Conservation (phyloP, 2,888 invertebrate genomes). For the Aspidapion aeneum region DNA sequence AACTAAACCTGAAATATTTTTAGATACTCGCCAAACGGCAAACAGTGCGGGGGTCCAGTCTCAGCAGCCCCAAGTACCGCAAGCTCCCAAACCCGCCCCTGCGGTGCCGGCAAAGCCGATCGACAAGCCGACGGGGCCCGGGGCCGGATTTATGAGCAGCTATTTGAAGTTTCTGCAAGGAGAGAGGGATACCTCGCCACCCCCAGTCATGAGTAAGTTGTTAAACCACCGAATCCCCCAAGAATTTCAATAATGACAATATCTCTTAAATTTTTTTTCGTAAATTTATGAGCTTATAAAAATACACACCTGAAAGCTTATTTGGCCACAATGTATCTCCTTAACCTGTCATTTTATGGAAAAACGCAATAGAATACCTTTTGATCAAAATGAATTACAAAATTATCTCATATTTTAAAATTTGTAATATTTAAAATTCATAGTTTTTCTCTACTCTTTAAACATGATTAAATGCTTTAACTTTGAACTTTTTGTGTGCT, state of each 20-base stretch:
- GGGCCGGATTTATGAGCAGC: slow-evolving; percentile 82
- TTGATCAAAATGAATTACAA: too few species aligned
- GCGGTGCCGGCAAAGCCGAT: slow-evolving; percentile 51
- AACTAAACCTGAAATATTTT: too few species aligned
- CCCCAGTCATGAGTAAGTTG: slow-evolving; percentile 59
- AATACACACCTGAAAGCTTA: neutral
- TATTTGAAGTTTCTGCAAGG: slow-evolving; percentile 82
- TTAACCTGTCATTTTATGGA: too few species aligned
- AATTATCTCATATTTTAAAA: too few species aligned
- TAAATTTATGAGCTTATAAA: neutral
- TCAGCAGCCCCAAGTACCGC: neutral
- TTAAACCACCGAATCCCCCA: neutral
- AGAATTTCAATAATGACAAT: neutral
- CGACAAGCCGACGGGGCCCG: slow-evolving; percentile 60
- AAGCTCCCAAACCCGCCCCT: slow-evolving; percentile 39
- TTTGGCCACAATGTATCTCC: too few species aligned
- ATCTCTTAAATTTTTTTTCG: neutral
- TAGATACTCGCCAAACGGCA: neutral
- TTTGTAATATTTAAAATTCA: too few species aligned
- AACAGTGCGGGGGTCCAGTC: neutral
- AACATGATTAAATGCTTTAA: too few species aligned
- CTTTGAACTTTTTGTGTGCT: too few species aligned
- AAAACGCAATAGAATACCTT: neutral
- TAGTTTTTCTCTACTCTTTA: too few species aligned
- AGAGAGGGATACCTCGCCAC: slow-evolving; percentile 77